Base-by-base conservation (phyloP, 2,797 vertebrate species). In the Intellagama lesueurii region DNA sequence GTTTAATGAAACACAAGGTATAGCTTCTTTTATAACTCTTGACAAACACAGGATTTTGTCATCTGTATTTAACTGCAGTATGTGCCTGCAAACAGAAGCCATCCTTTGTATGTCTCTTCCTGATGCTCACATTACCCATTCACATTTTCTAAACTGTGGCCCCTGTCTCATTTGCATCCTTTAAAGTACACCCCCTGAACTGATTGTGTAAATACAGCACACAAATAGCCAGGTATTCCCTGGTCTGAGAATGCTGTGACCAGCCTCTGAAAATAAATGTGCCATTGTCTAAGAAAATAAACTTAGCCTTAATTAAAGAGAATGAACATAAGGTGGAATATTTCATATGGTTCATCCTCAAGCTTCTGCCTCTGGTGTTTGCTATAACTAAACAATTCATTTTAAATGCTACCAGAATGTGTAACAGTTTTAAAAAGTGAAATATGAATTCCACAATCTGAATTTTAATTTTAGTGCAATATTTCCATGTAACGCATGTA, bases 391-490 rank as follows among this genome's bases (percentile, higher is more conserved):
- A 95, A 94, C 93, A 90, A 91, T 96, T 91, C 92, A 94, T 95
- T 95, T 95, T 96, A 96, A 97, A 92, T 96, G 93, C 95, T 96
- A 94, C 92, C 94, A 96, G 95, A 96, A 96, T 94, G 92, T 96
- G 93, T 96, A 96, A 95, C 94, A 87, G 78, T 76, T 92, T 96
- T 93, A 93, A 96, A 96, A 95, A 94, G 93, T 94, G 95, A 88
- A 91, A 92, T 85, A 95, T 90, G 77, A 96, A 96, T 96, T 96
- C 96, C 94, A 97, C 96, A 96, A 94, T 95, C 95, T 96, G 95
- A 97, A 94, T 95, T 97, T 95, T 97, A 96, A 97, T 98, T 98
- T 97, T 98, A 90, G 98, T 99, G 99, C 98, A 99, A 98, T 99
- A 98, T 98, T 97, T 98, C 98, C 93, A 95, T 98, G 98, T 97